These are phyloP conservation scores for Rachycentron canadum DNA, from an alignment of 2,797 vertebrate genomes.

Conservation along the genomic window DNA sequence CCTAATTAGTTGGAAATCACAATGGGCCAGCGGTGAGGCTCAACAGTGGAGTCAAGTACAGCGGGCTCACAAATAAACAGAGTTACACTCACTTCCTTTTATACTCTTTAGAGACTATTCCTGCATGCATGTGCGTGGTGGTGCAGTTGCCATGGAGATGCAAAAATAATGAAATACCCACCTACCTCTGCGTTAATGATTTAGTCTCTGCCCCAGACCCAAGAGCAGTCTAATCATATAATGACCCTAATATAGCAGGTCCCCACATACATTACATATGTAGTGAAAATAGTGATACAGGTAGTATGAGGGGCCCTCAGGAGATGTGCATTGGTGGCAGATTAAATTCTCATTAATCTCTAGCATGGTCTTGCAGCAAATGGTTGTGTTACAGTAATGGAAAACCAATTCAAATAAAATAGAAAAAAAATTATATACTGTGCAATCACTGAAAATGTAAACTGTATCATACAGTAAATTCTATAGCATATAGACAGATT, in stretches of 20 bases:
- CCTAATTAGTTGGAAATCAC: slow-evolving; percentile 61
- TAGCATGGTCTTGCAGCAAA: not conserved
- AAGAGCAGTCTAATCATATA: slow-evolving; percentile 35
- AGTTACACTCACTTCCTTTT: slow-evolving; percentile 47
- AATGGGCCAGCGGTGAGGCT: slow-evolving; percentile 23
- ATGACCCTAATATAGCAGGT: slow-evolving; percentile 10
- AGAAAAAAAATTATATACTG: not conserved
- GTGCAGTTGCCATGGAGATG: slow-evolving; percentile 72
- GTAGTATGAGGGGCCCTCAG: not conserved
- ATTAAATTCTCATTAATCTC: not conserved
- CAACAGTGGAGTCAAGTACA: slow-evolving; percentile 37
- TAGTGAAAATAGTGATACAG: slow-evolving; percentile 16
- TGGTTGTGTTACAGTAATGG: not conserved
- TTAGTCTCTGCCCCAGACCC: slow-evolving; percentile 24
- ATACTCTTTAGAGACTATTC: slow-evolving; percentile 43
- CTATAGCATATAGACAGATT: not conserved
- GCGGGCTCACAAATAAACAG: slow-evolving; percentile 51
- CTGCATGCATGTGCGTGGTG: slow-evolving; percentile 26
- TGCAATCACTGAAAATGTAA: not conserved
- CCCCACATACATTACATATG: slow-evolving; percentile 28
- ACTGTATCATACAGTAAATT: not conserved
- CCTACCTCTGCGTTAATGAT: slow-evolving; percentile 40
- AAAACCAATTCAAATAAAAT: not conserved
- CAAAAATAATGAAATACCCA: slow-evolving; percentile 63
- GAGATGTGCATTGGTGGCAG: not conserved